These are phyloP conservation scores for Mustela lutreola DNA, from an alignment of 2,113 vertebrate species.

Conservation along the genomic window DNA sequence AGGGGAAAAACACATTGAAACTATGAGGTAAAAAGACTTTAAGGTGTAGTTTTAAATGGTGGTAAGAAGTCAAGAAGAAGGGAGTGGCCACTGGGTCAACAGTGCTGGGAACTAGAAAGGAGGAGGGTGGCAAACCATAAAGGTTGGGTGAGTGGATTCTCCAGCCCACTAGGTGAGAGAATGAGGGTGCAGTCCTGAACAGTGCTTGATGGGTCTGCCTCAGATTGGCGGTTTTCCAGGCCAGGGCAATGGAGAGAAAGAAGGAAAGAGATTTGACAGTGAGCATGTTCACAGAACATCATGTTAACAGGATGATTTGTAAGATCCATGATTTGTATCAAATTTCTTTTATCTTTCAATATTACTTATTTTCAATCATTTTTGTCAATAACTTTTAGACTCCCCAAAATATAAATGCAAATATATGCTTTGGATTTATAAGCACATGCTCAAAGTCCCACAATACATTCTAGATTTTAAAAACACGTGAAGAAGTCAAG, in stretches of 20 bases:
- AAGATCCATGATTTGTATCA: neutral
- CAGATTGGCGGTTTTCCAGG: neutral
- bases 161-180: neutral
- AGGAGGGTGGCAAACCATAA: neutral
- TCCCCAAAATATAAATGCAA: neutral
- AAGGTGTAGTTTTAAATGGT: neutral
- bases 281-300: neutral
- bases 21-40: neutral
- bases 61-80: neutral
- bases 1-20: neutral
- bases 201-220: accelerated
- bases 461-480: neutral
- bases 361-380: neutral
- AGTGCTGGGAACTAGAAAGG: neutral
- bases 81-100: neutral
- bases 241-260: neutral
- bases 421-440: neutral
- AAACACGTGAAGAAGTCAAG: neutral
- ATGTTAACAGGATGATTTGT: neutral
- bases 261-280: neutral
- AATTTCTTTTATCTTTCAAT: neutral
- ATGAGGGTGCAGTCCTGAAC: neutral
- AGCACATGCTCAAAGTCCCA: neutral
- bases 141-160: neutral
- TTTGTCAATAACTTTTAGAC: conserved; percentile 9